Evolutionary conservation across 2,888 invertebrate species (phyloP).

Genomic region (Lasioglossum figueresi): DNA sequence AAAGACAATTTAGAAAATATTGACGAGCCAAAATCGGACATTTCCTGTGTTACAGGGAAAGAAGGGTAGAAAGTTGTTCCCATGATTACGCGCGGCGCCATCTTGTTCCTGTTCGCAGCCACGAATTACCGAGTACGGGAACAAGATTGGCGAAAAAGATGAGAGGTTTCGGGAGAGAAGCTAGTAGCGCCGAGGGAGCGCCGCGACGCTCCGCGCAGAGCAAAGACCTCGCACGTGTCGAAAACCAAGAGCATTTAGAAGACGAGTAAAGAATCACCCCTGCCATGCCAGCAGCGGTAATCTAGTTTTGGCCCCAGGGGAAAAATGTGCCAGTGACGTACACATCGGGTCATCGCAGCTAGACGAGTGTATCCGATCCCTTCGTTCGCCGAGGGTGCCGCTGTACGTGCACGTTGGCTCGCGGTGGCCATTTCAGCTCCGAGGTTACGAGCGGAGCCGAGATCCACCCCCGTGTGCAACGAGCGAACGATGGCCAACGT

Average conservation of each 20-base stretch:
- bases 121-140: slow-evolving; percentile 25
- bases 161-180: slow-evolving; percentile 15
- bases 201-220: background rate
- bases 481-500: slow-evolving; percentile 47
- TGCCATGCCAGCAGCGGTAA: slow-evolving; percentile 74
- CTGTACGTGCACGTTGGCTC: background rate
- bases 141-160: slow-evolving; percentile 34
- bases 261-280: slow-evolving; percentile 67
- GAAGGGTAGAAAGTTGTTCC: background rate
- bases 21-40: no score
- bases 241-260: slow-evolving; percentile 73
- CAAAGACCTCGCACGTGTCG: slow-evolving; percentile 72
- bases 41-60: background rate
- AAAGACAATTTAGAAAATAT: no score
- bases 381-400: slow-evolving; percentile 11
- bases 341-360: slow-evolving; percentile 38
- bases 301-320: slow-evolving; percentile 78
- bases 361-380: slow-evolving; percentile 37
- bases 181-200: background rate
- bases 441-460: slow-evolving; percentile 3
- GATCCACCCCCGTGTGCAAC: slow-evolving; percentile 32
- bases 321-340: slow-evolving; percentile 79
- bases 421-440: slow-evolving; percentile 13
- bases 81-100: background rate
- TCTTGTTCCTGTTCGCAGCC: background rate